Evolutionary conservation across 2,113 vertebrate genomes (phyloP).

Genomic region (Syrrhaptes paradoxus): DNA sequence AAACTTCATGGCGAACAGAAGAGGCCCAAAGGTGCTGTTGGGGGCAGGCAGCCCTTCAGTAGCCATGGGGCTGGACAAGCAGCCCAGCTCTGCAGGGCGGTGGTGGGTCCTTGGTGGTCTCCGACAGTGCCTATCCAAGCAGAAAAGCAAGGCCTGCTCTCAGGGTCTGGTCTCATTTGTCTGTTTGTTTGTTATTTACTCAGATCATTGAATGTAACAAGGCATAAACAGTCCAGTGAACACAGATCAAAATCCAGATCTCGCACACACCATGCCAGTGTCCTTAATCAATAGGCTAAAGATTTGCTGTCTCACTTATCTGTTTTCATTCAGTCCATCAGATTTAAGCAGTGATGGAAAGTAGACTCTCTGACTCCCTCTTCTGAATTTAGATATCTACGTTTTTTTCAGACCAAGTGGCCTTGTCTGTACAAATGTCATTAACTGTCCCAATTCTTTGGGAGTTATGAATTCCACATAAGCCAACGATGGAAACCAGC

Average conservation of each 20-base stretch:
- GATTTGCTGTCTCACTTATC: conserved; percentile 42
- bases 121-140: neutral
- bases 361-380: conserved; percentile 15
- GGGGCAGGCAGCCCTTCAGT: neutral
- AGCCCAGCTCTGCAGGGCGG: neutral
- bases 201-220: neutral
- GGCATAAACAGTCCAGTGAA: neutral
- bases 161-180: neutral
- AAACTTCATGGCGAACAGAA: neutral
- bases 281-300: conserved; percentile 53
- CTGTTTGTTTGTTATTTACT: neutral
- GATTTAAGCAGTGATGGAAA: conserved; percentile 19
- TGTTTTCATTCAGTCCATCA: conserved; percentile 15
- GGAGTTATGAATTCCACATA: neutral
- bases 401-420: neutral
- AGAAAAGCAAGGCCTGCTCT: neutral
- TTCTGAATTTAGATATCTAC: neutral
- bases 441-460: neutral
- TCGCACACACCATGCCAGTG: rapidly evolving
- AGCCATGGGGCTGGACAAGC: neutral
- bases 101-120: neutral
- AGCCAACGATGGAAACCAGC: neutral
- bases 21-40: neutral
- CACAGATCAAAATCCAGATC: conserved; percentile 35
- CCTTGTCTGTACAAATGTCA: neutral